Evolutionary conservation across 2,888 invertebrate species (phyloP).

Genomic region (Apamea anceps): DNA sequence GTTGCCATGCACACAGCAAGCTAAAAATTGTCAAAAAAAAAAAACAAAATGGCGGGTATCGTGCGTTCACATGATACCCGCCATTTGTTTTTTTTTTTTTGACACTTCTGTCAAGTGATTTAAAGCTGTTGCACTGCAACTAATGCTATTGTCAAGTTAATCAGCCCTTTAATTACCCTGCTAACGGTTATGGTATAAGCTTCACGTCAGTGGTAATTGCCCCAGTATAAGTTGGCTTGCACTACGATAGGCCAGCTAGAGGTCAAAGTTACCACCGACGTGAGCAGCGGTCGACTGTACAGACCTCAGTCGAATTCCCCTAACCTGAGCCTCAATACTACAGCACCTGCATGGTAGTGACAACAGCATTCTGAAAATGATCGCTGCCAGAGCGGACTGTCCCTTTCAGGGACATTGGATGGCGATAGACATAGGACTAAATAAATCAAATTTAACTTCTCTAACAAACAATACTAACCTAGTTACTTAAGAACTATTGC

Average conservation of each 20-base stretch:
- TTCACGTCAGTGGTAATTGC: neutral
- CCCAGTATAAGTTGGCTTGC: neutral
- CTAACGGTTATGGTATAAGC: neutral
- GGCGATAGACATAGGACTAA: no score
- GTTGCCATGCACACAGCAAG: neutral
- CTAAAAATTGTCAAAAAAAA: neutral
- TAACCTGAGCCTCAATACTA: neutral
- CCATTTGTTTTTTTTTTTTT: no score
- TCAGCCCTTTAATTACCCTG: no score
- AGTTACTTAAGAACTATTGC: no score
- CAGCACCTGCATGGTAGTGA: no score
- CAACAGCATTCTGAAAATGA: no score
- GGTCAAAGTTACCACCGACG: neutral
- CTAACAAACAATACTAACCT: no score
- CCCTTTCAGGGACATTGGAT: no score
- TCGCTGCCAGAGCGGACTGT: no score
- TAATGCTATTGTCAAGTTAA: neutral
- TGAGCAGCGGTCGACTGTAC: neutral
- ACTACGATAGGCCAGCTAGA: neutral
- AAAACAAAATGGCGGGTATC: neutral
- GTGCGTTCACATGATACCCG: no score
- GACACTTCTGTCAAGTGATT: neutral
- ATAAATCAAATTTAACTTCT: no score
- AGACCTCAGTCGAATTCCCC: neutral
- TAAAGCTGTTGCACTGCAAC: neutral